Evolutionary conservation across 2,888 invertebrate genomes (phyloP).

Genomic region (Ectobius pallidus): DNA sequence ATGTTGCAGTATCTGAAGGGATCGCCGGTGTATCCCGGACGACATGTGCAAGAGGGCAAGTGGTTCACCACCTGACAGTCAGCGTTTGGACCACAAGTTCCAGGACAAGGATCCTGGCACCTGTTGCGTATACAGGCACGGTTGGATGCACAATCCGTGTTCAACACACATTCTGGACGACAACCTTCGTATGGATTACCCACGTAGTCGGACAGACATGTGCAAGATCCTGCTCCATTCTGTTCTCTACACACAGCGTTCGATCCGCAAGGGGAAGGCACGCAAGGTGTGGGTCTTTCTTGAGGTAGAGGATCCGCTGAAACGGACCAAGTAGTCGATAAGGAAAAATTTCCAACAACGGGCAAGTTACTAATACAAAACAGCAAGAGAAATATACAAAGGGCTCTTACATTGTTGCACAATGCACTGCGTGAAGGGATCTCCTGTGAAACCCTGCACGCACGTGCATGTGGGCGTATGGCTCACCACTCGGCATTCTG

Average conservation of each 20-base stretch:
- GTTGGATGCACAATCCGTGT: conserved; percentile 63
- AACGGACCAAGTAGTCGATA: conserved; percentile 40
- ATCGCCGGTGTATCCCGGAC: conserved; percentile 70
- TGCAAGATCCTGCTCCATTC: conserved; percentile 63
- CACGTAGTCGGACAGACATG: conserved; percentile 63
- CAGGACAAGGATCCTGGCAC: conserved; percentile 64
- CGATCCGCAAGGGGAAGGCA: conserved; percentile 64
- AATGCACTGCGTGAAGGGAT: conserved; percentile 59
- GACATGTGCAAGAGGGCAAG: conserved; percentile 64
- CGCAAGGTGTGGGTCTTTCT: conserved; percentile 45
- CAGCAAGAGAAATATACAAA: neutral
- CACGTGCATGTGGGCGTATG: conserved; percentile 79
- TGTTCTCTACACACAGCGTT: conserved; percentile 64
- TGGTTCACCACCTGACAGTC: conserved; percentile 53
- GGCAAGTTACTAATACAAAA: neutral
- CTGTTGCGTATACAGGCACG: conserved; percentile 62
- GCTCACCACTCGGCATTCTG: conserved; percentile 73
- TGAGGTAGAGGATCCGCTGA: conserved; percentile 9
- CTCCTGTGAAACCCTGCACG: conserved; percentile 69
- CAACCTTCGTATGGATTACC: conserved; percentile 56
- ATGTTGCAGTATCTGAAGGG: conserved; percentile 62
- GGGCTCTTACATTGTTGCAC: conserved; percentile 44
- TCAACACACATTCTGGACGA: conserved; percentile 62
- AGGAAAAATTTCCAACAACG: neutral
- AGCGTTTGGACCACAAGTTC: conserved; percentile 61